Percentiles rank a stretch among this genome's conserved stretches.
phyloP scores from a whole-genome alignment of 2,797 vertebrate species.

The Macropodus opercularis region DNA sequence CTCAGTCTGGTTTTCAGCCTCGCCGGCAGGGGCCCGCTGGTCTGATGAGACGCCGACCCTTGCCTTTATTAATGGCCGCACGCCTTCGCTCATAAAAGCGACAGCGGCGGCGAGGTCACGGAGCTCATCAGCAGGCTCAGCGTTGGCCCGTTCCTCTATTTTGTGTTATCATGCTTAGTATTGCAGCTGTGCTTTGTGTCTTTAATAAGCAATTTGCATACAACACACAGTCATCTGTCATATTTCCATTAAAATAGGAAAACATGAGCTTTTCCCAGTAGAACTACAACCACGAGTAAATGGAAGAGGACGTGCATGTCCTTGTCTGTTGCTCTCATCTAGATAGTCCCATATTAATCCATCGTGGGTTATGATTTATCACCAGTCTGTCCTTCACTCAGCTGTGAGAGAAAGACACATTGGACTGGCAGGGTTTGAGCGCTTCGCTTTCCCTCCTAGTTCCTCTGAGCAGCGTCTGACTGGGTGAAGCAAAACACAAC shows the following conservation, averaged over 20 bases:
- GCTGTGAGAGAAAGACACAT: conserved; percentile 56
- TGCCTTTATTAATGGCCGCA: conserved; percentile 59
- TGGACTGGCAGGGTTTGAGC: conserved; percentile 53
- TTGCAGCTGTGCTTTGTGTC: conserved; percentile 18
- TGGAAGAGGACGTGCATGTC: conserved; percentile 31
- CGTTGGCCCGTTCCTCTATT: conserved; percentile 18
- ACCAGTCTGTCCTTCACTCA: conserved; percentile 66
- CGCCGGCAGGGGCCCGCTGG: conserved; percentile 36
- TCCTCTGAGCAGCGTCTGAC: conserved; percentile 15
- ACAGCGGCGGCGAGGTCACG: conserved; percentile 61
- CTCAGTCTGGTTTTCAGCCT: no score
- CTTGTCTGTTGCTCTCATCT: conserved; percentile 61
- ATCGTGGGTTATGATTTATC: conserved; percentile 74
- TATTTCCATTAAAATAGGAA: conserved; percentile 37
- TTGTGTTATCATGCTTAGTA: conserved; percentile 15
- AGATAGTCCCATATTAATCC: conserved; percentile 59
- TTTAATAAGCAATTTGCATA: conserved; percentile 39
- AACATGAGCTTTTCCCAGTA: conserved; percentile 27
- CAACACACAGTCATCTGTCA: conserved; percentile 37
- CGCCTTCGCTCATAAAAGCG: conserved; percentile 56
- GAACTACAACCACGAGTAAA: conserved; percentile 19
- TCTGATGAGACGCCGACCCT: conserved; percentile 66
- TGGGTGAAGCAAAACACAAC: conserved; percentile 24
- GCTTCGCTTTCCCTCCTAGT: conserved; percentile 48
- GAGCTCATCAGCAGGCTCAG: conserved; percentile 40